Conservation (phyloP, 2,888 invertebrate genomes). For the Standfussiana lucernea region DNA sequence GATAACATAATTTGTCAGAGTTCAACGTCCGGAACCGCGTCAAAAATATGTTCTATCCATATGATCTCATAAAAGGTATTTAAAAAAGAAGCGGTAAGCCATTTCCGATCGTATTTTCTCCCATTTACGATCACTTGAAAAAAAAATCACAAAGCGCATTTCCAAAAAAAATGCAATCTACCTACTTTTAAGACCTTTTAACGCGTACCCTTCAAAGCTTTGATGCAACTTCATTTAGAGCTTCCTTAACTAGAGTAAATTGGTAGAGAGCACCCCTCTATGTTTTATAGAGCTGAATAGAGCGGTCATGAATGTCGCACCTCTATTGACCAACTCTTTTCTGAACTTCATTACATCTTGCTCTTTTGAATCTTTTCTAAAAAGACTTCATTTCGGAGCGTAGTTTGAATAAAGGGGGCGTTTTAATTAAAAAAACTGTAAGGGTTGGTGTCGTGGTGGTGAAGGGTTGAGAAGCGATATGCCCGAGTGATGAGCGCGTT, state of each 20-base stretch:
- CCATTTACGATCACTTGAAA: slow-evolving; percentile 4
- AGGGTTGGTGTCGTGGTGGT: neutral
- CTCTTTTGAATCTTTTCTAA: slow-evolving; percentile 56
- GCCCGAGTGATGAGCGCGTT: neutral
- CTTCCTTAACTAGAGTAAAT: slow-evolving; percentile 56
- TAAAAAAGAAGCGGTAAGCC: neutral
- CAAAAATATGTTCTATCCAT: too few species aligned
- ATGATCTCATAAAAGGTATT: too few species aligned
- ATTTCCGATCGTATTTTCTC: neutral
- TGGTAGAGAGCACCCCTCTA: slow-evolving; percentile 52
- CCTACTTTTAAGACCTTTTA: slow-evolving; percentile 49
- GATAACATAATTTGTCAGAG: too few species aligned
- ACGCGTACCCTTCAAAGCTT: slow-evolving; percentile 56
- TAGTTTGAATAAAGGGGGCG: slow-evolving; percentile 30
- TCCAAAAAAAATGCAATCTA: slow-evolving; percentile 29
- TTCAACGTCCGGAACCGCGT: too few species aligned
- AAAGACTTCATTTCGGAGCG: slow-evolving; percentile 34
- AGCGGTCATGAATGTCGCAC: slow-evolving; percentile 51
- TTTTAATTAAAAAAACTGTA: slow-evolving; percentile 52
- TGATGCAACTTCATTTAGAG: slow-evolving; percentile 59
- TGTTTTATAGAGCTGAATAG: slow-evolving; percentile 52
- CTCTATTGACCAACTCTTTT: slow-evolving; percentile 59
- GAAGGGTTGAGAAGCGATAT: neutral
- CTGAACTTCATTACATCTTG: slow-evolving; percentile 58
- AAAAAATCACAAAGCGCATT: slow-evolving; percentile 44